Percentiles rank a stretch among this genome's conserved stretches.
phyloP scores from a whole-genome alignment of 1,140 invertebrate genomes.

The Listronotus oregonensis region DNA sequence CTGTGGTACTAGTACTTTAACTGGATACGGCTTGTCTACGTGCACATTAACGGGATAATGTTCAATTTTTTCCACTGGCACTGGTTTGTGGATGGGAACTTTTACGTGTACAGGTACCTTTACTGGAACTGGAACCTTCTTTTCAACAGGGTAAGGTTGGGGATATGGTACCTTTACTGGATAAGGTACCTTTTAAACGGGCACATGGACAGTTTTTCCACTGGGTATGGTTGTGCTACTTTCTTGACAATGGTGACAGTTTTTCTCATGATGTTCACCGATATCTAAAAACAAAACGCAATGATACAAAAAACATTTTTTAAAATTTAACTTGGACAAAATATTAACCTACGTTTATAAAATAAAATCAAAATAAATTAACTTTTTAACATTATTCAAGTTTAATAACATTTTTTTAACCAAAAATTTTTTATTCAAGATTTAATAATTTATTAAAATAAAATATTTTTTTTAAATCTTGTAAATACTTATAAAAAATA shows the following conservation, averaged over 20 bases:
- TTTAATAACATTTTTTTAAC: no score
- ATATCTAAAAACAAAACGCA: constrained; percentile 4
- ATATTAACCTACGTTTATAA: no score
- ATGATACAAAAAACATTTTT: background rate
- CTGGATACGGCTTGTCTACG: constrained; percentile 68
- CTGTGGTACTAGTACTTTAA: constrained; percentile 68
- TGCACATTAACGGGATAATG: constrained; percentile 74
- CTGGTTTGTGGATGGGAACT: constrained; percentile 69
- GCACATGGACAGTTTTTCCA: constrained; percentile 53
- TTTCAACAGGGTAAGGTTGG: constrained; percentile 74
- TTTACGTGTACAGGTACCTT: constrained; percentile 66
- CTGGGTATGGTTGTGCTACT: constrained; percentile 56
- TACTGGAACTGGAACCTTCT: constrained; percentile 68
- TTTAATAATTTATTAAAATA: no score
- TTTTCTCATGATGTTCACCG: constrained; percentile 66
- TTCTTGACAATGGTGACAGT: constrained; percentile 79
- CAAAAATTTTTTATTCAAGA: no score
- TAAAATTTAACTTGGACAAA: no score
- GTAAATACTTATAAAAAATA: no score
- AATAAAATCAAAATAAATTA: no score
- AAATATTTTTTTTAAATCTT: no score
- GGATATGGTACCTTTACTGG: constrained; percentile 62
- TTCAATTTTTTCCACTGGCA: constrained; percentile 73
- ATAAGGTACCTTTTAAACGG: constrained; percentile 64
- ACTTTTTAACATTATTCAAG: no score